Percentiles rank a stretch among this genome's conserved stretches.
phyloP scores from a whole-genome alignment of 2,888 invertebrate species.

The Falcaria lacertinaria region DNA sequence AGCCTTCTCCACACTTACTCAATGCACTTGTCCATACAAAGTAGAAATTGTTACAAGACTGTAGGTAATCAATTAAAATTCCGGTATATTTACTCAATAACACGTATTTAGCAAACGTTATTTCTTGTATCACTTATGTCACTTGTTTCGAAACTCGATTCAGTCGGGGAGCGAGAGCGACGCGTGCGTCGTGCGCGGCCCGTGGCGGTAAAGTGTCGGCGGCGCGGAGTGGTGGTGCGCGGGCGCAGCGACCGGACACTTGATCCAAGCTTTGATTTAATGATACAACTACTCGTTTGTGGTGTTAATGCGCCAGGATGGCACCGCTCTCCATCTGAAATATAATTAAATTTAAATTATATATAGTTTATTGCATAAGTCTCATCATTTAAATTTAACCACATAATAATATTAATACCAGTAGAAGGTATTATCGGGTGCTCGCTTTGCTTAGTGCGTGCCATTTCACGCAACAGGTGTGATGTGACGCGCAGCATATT shows the following conservation, averaged over 20 bases:
- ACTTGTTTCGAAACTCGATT: conserved; percentile 22
- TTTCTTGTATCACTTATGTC: conserved; percentile 38
- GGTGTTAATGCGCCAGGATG: conserved; percentile 27
- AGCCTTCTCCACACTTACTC: conserved; percentile 66
- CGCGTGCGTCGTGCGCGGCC: conserved; percentile 29
- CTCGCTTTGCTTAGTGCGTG: not conserved
- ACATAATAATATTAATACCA: too few relatives aligned
- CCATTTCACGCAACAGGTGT: not conserved
- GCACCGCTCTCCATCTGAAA: conserved; percentile 27
- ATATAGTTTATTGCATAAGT: not conserved
- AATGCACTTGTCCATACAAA: conserved; percentile 58
- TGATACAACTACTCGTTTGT: conserved; percentile 23
- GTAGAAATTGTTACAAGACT: conserved; percentile 44
- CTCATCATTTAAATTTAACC: too few relatives aligned
- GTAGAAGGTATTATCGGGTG: too few relatives aligned
- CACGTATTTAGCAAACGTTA: conserved; percentile 23
- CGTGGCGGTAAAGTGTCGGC: conserved; percentile 51
- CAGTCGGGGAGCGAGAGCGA: conserved; percentile 15
- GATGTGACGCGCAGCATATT: not conserved
- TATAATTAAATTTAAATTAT: conserved; percentile 13
- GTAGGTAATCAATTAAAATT: conserved; percentile 28
- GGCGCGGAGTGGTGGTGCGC: conserved; percentile 29
- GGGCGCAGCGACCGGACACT: conserved; percentile 40
- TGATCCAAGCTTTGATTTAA: conserved; percentile 54
- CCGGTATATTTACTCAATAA: conserved; percentile 29